A percentile compares a stretch with the other conserved stretches of the same genome.
Evolutionary conservation across 2,888 invertebrate species (phyloP).

Genomic region (Psylliodes chrysocephalus): DNA sequence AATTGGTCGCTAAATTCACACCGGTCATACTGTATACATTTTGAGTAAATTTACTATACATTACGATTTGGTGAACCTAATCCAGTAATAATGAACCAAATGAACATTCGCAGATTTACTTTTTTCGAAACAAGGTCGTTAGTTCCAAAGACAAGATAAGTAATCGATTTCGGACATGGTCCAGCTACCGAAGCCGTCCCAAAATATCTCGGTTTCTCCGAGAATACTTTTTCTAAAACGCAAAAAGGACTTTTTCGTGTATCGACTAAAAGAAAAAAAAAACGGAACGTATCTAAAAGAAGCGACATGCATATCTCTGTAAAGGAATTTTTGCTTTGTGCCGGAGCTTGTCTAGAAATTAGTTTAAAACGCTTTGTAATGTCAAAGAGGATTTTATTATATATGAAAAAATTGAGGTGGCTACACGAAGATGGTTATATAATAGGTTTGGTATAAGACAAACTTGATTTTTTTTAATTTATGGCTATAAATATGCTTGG

Average conservation of each 20-base stretch:
- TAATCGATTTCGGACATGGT: slow-evolving; percentile 22
- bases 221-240: background rate
- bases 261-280: no score
- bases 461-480: no score
- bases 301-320: slow-evolving; percentile 1
- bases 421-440: no score
- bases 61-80: no score
- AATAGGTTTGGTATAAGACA: no score
- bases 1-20: no score
- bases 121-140: slow-evolving; percentile 19
- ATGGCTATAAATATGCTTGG: no score
- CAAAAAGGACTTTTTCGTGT: background rate
- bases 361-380: background rate
- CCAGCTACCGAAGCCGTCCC: slow-evolving; percentile 11
- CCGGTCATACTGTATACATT: no score
- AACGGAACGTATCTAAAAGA: background rate
- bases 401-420: background rate
- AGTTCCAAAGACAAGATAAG: slow-evolving; percentile 13
- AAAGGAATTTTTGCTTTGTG: slow-evolving; percentile 7
- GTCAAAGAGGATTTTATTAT: background rate
- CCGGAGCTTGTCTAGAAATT: background rate
- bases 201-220: background rate
- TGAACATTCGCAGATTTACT: no score
- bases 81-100: no score
- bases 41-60: no score